Conservation (phyloP, 2,797 vertebrate genomes). For the Percopsis omiscomaycus region DNA sequence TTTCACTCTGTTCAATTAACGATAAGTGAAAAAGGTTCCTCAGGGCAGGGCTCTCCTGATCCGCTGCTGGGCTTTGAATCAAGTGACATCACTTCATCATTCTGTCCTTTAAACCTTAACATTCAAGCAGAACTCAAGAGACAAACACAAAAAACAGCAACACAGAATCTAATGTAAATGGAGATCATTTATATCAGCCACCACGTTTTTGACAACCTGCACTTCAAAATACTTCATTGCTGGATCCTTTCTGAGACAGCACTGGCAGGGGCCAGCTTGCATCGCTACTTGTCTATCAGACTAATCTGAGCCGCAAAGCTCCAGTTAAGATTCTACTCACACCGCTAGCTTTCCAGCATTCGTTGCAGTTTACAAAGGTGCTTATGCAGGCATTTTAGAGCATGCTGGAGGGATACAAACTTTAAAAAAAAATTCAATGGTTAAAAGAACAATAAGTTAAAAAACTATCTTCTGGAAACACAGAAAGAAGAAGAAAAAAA, state of each 20-base stretch:
- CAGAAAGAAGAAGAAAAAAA: no score
- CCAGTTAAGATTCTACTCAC: conserved; percentile 61
- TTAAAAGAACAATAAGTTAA: no score
- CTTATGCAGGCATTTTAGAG: conserved; percentile 56
- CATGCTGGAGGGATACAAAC: conserved; percentile 46
- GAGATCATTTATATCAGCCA: conserved; percentile 14
- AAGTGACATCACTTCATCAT: conserved; percentile 6
- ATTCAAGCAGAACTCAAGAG: neutral
- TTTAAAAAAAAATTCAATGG: conserved; percentile 36
- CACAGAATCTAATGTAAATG: conserved; percentile 13
- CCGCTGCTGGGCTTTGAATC: neutral
- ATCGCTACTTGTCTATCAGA: conserved; percentile 29
- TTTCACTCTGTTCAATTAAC: neutral
- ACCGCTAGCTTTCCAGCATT: conserved; percentile 46
- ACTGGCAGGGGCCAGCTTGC: conserved; percentile 15
- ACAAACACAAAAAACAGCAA: conserved; percentile 8
- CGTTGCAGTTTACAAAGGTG: conserved; percentile 59
- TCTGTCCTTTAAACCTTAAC: neutral
- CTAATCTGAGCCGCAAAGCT: conserved; percentile 52
- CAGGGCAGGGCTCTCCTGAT: neutral
- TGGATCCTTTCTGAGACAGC: neutral
- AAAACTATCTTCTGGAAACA: no score
- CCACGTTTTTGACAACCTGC: conserved; percentile 18
- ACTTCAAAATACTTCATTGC: conserved; percentile 33
- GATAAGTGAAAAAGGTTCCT: neutral